Conservation (phyloP, 1,140 invertebrate species). For the Euura saliciscinereae region DNA sequence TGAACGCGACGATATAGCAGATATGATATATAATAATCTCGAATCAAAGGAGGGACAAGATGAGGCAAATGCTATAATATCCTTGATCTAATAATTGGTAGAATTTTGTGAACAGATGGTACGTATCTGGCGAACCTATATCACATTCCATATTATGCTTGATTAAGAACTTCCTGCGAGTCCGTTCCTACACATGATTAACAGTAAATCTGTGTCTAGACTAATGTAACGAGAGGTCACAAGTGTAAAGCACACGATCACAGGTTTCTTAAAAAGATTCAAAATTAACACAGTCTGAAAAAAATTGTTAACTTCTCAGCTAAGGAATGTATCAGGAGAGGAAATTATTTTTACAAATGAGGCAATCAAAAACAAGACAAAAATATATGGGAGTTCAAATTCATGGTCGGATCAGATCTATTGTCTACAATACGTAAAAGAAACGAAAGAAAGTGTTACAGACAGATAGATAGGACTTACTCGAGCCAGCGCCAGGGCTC, state of each 20-base stretch:
- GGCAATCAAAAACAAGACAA: neutral
- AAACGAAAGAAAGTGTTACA: slow-evolving; percentile 35
- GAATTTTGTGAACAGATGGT: neutral
- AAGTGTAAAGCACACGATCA: too few species aligned
- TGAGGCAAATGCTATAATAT: neutral
- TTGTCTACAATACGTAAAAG: slow-evolving; percentile 8
- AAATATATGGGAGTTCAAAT: neutral
- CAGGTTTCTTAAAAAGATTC: too few species aligned
- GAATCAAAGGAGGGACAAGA: neutral
- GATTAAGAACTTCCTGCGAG: slow-evolving; percentile 8
- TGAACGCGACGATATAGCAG: neutral
- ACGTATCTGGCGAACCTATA: neutral
- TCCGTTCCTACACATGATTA: slow-evolving; percentile 4
- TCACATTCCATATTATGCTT: neutral
- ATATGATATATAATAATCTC: neutral
- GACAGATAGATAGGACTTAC: slow-evolving; percentile 63
- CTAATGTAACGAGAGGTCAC: neutral
- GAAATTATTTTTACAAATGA: too few species aligned
- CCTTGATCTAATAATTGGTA: neutral
- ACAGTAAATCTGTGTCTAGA: slow-evolving; percentile 1
- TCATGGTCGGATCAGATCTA: neutral
- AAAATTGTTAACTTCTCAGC: too few species aligned
- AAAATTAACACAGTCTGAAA: too few species aligned
- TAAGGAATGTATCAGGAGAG: too few species aligned
- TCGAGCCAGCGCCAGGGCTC: slow-evolving; percentile 87